A percentile compares a stretch with the other conserved stretches of the same genome.
These are phyloP conservation scores for Zeuzera pyrina DNA, from an alignment of 2,888 invertebrate genomes.

Conservation along the genomic window DNA sequence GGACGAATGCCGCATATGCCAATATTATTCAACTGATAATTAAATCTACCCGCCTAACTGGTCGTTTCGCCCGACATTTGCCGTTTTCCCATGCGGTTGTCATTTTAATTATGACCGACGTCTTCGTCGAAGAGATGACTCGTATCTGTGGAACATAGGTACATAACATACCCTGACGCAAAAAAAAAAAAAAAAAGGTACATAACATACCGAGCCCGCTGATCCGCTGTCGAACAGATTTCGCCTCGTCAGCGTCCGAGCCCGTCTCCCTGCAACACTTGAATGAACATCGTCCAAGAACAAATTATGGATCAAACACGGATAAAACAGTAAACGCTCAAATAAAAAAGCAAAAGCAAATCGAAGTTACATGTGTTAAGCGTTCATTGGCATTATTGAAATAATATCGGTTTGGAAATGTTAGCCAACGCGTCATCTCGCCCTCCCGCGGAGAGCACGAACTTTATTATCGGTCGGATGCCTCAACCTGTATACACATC, in stretches of 20 bases:
- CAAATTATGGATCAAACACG: conserved; percentile 13
- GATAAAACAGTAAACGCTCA: conserved; percentile 31
- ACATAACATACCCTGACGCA: too few relatives aligned
- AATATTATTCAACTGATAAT: conserved; percentile 54
- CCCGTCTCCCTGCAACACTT: conserved; percentile 29
- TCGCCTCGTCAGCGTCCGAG: conserved; percentile 51
- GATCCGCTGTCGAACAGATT: conserved; percentile 35
- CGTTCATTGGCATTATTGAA: conserved; percentile 64
- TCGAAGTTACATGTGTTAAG: conserved; percentile 55
- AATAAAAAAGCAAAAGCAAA: conserved; percentile 33
- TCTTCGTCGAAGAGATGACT: conserved; percentile 40
- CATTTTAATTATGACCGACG: conserved; percentile 64
- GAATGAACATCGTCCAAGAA: conserved; percentile 36
- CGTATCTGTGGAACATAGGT: conserved; percentile 19
- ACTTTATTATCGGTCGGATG: conserved; percentile 54
- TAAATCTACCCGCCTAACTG: conserved; percentile 57
- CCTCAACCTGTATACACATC: conserved; percentile 17
- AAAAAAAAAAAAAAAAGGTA: too few relatives aligned
- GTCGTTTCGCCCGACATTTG: conserved; percentile 53
- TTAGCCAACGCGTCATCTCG: conserved; percentile 45
- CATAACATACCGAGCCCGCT: too few relatives aligned
- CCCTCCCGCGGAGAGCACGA: conserved; percentile 63
- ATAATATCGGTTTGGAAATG: conserved; percentile 57
- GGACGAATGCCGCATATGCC: conserved; percentile 42
- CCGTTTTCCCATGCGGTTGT: conserved; percentile 67